Evolutionary conservation across 2,888 invertebrate genomes (phyloP), one percentile per base, ranked within the genome.

Genomic region (Noctua janthina): DNA sequence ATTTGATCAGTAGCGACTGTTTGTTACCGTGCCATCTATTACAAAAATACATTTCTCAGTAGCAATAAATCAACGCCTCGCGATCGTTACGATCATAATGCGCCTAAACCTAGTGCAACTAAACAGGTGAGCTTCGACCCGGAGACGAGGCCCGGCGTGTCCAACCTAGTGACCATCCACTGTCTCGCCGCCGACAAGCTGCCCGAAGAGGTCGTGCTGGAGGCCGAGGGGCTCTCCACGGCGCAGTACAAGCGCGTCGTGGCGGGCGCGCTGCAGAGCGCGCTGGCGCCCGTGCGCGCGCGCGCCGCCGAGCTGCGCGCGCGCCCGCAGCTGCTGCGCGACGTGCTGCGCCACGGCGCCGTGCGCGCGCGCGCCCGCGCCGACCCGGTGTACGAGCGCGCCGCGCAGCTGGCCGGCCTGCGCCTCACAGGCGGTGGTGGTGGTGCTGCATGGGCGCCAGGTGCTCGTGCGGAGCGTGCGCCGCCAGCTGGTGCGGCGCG

Each of bases 131-230:
- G 98, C 20, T 99, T 97, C 94, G 98, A 99, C 87, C 98, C 98
- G 1, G 97, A 97, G 76, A 93, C 94, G 11, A 97, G 99, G 84
- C 98, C 99, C 0, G 99, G 99, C 46, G 98, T 99, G 29, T 97
- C 99, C 73, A 99, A 99, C 97, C 97, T 99, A 78, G 97, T 99
- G 85, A 97, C 97, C 78, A 98, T 99, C 84, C 99, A 99, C 96
- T 98, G 98, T 73, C 97, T 98, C 79, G 96, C 98, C 39, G 97
- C 98, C 35, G 98, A 97, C 70, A 96, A 97, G 93, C 93, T 97
- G 74, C 96, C 98, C 5, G 98, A 98, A 86, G 97, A 98, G 89
- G 98, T 98, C 82, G 98, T 98, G 88, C 96, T 97, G 85, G 98
- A 98, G 93, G 97, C 96, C 35, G 93, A 95, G 79, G 96, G 96